These are phyloP conservation scores for Dromaius novaehollandiae DNA, from an alignment of 2,113 vertebrate species.

Conservation along the genomic window DNA sequence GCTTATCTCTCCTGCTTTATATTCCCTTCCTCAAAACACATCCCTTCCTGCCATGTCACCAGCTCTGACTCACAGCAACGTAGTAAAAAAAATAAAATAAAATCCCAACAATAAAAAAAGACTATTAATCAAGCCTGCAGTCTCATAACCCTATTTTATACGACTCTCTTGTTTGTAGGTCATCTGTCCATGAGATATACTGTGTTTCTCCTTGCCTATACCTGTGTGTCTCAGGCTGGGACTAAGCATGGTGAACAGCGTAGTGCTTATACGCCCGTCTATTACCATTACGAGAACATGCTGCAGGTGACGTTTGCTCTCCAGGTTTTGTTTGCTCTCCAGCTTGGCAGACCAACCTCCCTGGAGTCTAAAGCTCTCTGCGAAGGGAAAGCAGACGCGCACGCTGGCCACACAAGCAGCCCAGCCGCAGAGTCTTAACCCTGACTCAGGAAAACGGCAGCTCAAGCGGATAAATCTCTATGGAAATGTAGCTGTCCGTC, in stretches of 20 bases:
- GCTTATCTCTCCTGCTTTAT: neutral
- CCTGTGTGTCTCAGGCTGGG: neutral
- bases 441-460: neutral
- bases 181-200: neutral
- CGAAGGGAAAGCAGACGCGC: neutral
- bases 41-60: conserved; percentile 6
- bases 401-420: neutral
- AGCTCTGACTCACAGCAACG: conserved; percentile 27
- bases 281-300: neutral
- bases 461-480: conserved; percentile 27
- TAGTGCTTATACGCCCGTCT: neutral
- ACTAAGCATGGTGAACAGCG: neutral
- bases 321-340: conserved; percentile 21
- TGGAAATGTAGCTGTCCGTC: neutral
- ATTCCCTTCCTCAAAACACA: conserved; percentile 27
- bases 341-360: conserved; percentile 18
- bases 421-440: neutral
- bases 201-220: neutral
- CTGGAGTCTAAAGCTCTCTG: neutral
- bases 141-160: neutral
- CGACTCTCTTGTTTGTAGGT: neutral
- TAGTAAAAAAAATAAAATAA: neutral
- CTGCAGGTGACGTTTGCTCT: neutral
- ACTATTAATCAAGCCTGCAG: neutral
- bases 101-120: neutral